Base-by-base conservation (phyloP, 2,888 invertebrate genomes). In the Melipona beecheii region DNA sequence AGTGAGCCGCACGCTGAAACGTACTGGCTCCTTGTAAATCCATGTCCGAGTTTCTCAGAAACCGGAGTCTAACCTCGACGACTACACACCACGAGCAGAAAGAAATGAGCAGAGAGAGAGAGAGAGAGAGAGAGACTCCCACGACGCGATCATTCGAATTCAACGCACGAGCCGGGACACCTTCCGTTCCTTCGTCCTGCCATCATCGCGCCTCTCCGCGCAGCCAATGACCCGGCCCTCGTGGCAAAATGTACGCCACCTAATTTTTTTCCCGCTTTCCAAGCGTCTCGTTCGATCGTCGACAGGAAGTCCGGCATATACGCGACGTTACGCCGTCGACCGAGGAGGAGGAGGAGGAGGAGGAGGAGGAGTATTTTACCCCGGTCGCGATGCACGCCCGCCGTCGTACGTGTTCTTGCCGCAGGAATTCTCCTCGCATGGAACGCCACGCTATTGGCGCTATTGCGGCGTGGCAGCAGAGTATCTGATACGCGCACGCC, bases 151-250 rank as follows among this genome's bases (percentile, higher is more conserved):
- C 78, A 90, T 90, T 90, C 85, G 89, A 91, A 93, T 93, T 92
- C 93, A 87, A 91, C 87, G 89, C 93, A 93, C 93, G 93, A 88
- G 78, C 90, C 89, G 82, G 9, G 84, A 89, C 90, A 91, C 91
- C 93, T 93, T 93, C 93, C 94, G 93, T 91, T 93, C 91, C 89
- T 89, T 90, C 91, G 87, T 88, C 87, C 84, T 76, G 77, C 62
- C 78, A 50, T 74, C 68, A 64, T 68, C 66, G 54, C 85, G 85
- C 73, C 78, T 74, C 66, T 64, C 43, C 75, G 54, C 68, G 73
- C 84, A 77, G 78, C 83, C 87, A 87, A 86, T 86, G 77, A 77
- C 78, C 43, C 80, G 81, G 17, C n/a, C 72, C 64, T 83, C 82
- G 49, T 78, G 78, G 82, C 89, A 65, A 89, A 89, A 43, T 43